These are phyloP conservation scores for Albula goreensis DNA, from an alignment of 2,113 vertebrate species.

Conservation along the genomic window DNA sequence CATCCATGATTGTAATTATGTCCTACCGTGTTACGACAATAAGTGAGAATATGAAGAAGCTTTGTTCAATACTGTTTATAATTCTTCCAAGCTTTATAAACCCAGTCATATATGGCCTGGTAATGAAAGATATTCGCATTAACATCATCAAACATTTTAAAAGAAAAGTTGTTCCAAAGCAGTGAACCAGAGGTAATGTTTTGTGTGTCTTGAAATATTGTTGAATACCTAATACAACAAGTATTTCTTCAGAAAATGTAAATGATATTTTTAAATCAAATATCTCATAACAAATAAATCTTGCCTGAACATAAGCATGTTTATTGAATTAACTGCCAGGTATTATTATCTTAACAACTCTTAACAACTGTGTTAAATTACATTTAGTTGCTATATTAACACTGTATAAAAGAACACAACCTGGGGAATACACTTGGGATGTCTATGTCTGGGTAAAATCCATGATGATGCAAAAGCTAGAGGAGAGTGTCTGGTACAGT, in stretches of 20 bases:
- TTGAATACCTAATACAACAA: not conserved
- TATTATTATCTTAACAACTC: too few species aligned
- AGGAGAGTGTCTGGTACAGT: too few species aligned
- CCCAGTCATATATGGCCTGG: conserved; percentile 57
- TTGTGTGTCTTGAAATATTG: not conserved
- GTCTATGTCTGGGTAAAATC: too few species aligned
- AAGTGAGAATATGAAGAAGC: conserved; percentile 49
- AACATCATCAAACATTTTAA: conserved; percentile 41
- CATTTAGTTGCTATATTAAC: too few species aligned
- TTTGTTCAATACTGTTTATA: conserved; percentile 47
- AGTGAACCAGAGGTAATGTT: not conserved
- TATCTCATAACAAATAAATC: not conserved
- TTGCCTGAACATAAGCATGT: conserved; percentile 48
- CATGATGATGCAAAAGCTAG: too few species aligned
- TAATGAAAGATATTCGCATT: conserved; percentile 50
- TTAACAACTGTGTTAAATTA: too few species aligned
- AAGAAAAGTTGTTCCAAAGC: not conserved
- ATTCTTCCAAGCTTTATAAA: conserved; percentile 49
- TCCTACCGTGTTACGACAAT: conserved; percentile 37
- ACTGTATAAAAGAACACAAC: too few species aligned
- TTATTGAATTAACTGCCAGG: too few species aligned
- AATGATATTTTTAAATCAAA: not conserved
- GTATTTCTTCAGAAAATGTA: not conserved
- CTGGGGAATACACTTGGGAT: too few species aligned
- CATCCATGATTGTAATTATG: conserved; percentile 14